A percentile compares a stretch with the other conserved stretches of the same genome.
Evolutionary conservation across 2,113 vertebrate species (phyloP).

Genomic region (Tragelaphus scriptus): DNA sequence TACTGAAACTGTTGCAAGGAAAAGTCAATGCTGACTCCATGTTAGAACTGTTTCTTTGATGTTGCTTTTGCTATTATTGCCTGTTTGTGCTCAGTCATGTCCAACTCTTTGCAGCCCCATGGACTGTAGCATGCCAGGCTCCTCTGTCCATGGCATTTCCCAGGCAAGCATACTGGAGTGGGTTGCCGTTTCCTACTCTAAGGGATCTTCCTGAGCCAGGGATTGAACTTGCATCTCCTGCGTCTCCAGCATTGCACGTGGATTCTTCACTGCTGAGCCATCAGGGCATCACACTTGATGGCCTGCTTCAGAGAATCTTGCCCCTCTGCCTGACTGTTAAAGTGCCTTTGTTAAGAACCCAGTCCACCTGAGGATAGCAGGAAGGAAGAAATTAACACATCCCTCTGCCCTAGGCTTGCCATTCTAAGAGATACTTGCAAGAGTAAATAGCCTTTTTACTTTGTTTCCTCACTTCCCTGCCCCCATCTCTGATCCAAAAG

Average conservation of each 20-base stretch:
- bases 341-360: neutral
- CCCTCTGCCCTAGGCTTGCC: neutral
- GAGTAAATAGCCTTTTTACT: neutral
- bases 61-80: neutral
- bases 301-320: neutral
- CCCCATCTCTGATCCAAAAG: neutral
- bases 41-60: neutral
- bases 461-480: neutral
- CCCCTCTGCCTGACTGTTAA: neutral
- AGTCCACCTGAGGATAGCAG: neutral
- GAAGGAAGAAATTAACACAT: neutral
- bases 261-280: neutral
- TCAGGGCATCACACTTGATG: neutral
- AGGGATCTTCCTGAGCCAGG: neutral
- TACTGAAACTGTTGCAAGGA: neutral
- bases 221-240: neutral
- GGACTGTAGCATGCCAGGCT: neutral
- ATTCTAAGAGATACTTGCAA: neutral
- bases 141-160: neutral
- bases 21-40: neutral
- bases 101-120: neutral
- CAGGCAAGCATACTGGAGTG: neutral
- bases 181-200: neutral
- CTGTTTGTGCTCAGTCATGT: neutral
- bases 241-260: accelerated